Conservation (phyloP, 2,888 invertebrate species). For the Drosophila merina region DNA sequence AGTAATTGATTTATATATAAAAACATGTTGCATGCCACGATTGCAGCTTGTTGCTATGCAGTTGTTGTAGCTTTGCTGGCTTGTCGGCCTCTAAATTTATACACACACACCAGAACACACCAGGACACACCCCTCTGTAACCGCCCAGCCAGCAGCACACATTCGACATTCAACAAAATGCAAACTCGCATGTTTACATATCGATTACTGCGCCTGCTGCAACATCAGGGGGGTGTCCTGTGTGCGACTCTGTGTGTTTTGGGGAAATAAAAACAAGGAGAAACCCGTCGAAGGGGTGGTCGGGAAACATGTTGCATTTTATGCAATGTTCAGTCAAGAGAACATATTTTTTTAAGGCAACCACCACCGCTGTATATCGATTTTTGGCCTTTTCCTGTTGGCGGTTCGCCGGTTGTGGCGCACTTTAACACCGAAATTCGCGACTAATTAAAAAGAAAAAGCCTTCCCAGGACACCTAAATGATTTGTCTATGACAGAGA, state of each 20-base stretch:
- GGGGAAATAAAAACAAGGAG: slow-evolving; percentile 59
- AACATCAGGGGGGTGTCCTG: slow-evolving; percentile 16
- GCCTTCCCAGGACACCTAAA: slow-evolving; percentile 45
- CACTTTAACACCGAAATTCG: slow-evolving; percentile 54
- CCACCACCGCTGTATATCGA: slow-evolving; percentile 7
- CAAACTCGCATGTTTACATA: slow-evolving; percentile 73
- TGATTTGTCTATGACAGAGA: slow-evolving; percentile 53
- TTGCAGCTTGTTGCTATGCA: slow-evolving; percentile 62
- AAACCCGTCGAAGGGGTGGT: slow-evolving; percentile 27
- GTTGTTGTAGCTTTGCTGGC: slow-evolving; percentile 23
- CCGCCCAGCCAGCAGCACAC: not conserved
- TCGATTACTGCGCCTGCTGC: slow-evolving; percentile 66
- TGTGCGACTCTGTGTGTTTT: slow-evolving; percentile 5
- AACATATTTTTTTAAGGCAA: slow-evolving; percentile 37
- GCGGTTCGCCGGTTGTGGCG: not conserved
- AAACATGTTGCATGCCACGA: slow-evolving; percentile 74
- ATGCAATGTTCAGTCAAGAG: slow-evolving; percentile 24
- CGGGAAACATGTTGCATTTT: slow-evolving; percentile 68
- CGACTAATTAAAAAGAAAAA: slow-evolving; percentile 63
- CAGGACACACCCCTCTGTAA: not conserved
- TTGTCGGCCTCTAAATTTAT: slow-evolving; percentile 68
- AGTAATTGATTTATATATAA: slow-evolving; percentile 78
- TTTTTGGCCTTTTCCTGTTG: slow-evolving; percentile 9
- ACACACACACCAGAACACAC: slow-evolving; percentile 38
- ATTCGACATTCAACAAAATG: slow-evolving; percentile 35